These are phyloP conservation scores for Xestia xanthographa DNA, from an alignment of 2,888 invertebrate genomes.

Conservation along the genomic window DNA sequence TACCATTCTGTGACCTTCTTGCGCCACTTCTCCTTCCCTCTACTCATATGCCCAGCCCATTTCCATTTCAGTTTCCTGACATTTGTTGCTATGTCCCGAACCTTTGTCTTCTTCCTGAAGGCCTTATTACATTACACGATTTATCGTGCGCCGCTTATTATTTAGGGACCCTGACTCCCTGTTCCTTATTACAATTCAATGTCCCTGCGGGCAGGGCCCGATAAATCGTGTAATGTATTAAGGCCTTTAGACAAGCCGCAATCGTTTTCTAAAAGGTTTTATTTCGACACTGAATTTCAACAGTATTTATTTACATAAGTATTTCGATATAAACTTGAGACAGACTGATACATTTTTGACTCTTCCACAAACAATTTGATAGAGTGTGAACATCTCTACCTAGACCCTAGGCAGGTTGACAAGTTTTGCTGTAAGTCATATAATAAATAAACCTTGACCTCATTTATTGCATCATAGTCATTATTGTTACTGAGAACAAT, in stretches of 20 bases:
- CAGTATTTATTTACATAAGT: not conserved
- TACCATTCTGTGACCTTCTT: too few species aligned
- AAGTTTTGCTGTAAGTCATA: not conserved
- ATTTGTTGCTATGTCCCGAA: too few species aligned
- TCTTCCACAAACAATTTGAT: not conserved
- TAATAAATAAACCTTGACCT: not conserved
- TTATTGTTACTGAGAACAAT: slow-evolving; percentile 26
- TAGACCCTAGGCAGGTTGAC: not conserved
- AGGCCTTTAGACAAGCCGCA: not conserved
- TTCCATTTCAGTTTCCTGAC: too few species aligned
- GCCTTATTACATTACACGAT: too few species aligned
- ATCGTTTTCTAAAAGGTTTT: not conserved
- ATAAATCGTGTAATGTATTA: too few species aligned
- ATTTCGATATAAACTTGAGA: not conserved
- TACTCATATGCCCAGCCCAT: too few species aligned
- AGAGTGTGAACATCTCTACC: not conserved
- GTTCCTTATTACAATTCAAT: too few species aligned
- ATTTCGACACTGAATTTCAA: not conserved
- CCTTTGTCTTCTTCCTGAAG: too few species aligned
- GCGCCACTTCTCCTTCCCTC: too few species aligned
- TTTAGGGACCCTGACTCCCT: too few species aligned
- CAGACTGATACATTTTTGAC: not conserved
- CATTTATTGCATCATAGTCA: not conserved
- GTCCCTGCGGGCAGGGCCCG: too few species aligned
- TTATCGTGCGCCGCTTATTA: too few species aligned